A percentile compares a stretch with the other conserved stretches of the same genome.
Evolutionary conservation across 2,888 invertebrate species (phyloP).

Genomic region (Macaria liturata): DNA sequence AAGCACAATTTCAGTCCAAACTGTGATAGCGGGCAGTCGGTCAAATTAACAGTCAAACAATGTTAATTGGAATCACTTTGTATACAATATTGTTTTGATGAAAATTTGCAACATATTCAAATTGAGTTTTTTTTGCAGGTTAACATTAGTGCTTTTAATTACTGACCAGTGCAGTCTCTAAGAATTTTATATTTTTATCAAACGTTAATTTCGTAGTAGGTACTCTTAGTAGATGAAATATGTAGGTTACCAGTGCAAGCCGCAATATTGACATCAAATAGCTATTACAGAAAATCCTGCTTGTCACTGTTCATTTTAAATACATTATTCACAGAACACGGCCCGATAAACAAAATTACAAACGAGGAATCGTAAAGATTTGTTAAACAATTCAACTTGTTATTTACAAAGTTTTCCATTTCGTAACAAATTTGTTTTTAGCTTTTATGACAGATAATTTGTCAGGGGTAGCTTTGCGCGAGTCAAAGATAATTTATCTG

Average conservation of each 20-base stretch:
- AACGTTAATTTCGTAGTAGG: no score
- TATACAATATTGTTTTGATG: no score
- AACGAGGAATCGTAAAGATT: constrained; percentile 41
- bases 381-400: constrained; percentile 59
- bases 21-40: background rate
- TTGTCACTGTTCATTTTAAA: background rate
- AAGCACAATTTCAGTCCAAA: no score
- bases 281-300: background rate
- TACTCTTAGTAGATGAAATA: no score
- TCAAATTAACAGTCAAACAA: constrained; percentile 8
- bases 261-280: no score
- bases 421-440: constrained; percentile 77
- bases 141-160: no score
- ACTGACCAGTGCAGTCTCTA: no score
- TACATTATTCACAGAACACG: no score
- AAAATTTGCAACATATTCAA: no score
- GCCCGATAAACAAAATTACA: background rate
- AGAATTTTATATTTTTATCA: no score
- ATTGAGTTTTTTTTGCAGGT: no score
- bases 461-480: constrained; percentile 74
- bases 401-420: constrained; percentile 72
- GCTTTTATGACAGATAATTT: constrained; percentile 81
- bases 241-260: no score
- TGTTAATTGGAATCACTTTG: constrained; percentile 20
- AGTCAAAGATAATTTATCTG: constrained; percentile 83